phyloP scores from a whole-genome alignment of 2,797 vertebrate species.

The Enteromius unitaeniatus region DNA sequence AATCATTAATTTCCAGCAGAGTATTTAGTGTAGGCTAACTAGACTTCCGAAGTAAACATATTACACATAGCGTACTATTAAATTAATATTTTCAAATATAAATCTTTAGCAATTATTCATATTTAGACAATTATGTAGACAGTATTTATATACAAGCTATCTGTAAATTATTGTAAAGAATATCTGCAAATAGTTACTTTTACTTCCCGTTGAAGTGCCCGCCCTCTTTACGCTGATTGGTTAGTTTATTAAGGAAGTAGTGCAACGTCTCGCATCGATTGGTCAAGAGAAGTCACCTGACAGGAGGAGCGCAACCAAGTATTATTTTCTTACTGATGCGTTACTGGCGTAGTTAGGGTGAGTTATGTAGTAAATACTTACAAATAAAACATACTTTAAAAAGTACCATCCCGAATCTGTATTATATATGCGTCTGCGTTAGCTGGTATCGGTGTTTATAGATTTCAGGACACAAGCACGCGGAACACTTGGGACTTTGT shows the following conservation, averaged over 20 bases:
- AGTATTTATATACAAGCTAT: neutral
- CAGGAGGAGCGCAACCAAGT: neutral
- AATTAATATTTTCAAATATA: neutral
- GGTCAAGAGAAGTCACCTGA: constrained; percentile 1
- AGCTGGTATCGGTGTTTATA: neutral
- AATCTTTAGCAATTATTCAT: neutral
- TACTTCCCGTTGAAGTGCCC: neutral
- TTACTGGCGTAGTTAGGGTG: neutral
- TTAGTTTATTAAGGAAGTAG: neutral
- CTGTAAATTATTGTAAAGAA: neutral
- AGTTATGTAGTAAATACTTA: neutral
- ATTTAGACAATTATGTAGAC: too few species aligned
- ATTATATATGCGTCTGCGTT: neutral
- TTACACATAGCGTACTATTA: neutral
- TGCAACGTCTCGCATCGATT: constrained; percentile 13
- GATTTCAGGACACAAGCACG: neutral
- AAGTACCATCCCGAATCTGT: neutral
- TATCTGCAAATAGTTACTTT: neutral
- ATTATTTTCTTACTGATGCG: neutral
- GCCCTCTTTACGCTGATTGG: constrained; percentile 46
- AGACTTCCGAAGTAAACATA: too few species aligned
- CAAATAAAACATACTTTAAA: neutral
- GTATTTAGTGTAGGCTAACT: neutral
- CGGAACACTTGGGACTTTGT: neutral
- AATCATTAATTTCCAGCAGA: neutral